Base-by-base conservation (phyloP, 2,888 invertebrate species). In the Tachina lurida region DNA sequence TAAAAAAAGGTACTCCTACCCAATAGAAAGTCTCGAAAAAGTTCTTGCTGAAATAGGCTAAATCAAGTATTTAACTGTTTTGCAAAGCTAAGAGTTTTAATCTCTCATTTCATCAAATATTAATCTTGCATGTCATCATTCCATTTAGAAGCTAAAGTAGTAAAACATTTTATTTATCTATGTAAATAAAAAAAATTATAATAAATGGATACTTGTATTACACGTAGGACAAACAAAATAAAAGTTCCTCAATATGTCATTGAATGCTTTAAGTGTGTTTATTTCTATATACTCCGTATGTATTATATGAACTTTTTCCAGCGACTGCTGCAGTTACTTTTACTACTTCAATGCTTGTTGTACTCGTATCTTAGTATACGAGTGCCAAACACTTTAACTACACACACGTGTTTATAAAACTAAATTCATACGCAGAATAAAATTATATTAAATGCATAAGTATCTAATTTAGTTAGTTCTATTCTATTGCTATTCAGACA, bases 401-500 rank as follows among this genome's bases (percentile, higher is more conserved):
- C 10, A 54, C 10, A 31, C 31, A 31, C 7, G 31, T 31, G 4
- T 4, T 0, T 43, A 63, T 22, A 52, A 49, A 74, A 74, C 52
- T 43, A 19, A 74, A 63, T 10, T 74, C 9, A 10, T 22, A 43
- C 8, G 12, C 13, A 10, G 47, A 73, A 73, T 73, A 58, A 45
- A 73, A 73, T 74, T 62, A 62, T 52, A 62, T 43, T 49, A 62
- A 12, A 60, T 49, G 15, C 15, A 13, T 39, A 74, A 52, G 19
- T 54, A 70, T 54, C 22, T 63, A 41, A 62, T 41, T 68, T 49
- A 41, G 43, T 78, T 52, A 31, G 47, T 75, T 82, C 17, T 54
- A 77, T 52, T 67, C 22, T 49, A 78, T 62, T 82, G 70, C 49
- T 41, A 74, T 62, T 67, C 10, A 73, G 43, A 78, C 60, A 68